Evolutionary conservation across 2,113 vertebrate species (phyloP), one percentile per base, ranked within the genome.

Genomic region (Malaclemys terrapin): DNA sequence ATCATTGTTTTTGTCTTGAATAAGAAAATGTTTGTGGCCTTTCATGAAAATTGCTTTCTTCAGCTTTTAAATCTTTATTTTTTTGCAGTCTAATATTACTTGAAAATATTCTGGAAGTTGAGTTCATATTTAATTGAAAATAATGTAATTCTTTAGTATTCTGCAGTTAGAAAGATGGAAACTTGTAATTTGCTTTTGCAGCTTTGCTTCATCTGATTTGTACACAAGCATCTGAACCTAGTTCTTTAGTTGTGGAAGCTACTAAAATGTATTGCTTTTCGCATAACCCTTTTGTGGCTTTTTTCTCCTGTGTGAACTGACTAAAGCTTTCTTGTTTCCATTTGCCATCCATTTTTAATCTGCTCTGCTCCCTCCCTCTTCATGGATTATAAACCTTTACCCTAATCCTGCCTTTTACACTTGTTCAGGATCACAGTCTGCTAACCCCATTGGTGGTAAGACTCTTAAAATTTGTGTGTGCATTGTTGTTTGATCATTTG

Each of bases 401-500:
- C 98, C 98, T 98, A 98, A 98, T 98, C 98, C 98, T 99, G 98
- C 98, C 98, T 98, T 72, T 98, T 98, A 98, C 98, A 98, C 98
- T 99, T 98, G 98, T 98, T 99, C 99, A 99, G 99, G 99, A 99
- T 99, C 99, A 98, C 99, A 99, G 98, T 99, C 99, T 98, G 99
- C 99, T 99, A 99, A 99, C 98, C 98, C 99, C 97, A 98, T 99
- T 95, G 99, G 99, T 99, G 99, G 99, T 99, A 99, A 99, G 99
- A 99, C 98, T 98, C 98, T 98, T 97, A 85, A 97, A 98, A 98
- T 98, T 98, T 97, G 96, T 97, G 95, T 98, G 97, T 98, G 93
- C 97, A 22, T 98, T 96, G 29, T 98, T 97, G 95, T 97, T 97
- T 97, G 95, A 90, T 98, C 97, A 97, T 95, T 94, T 97, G 95